A percentile compares a stretch with the other conserved stretches of the same genome.
Conservation (phyloP, 1,140 invertebrate species). For the Andricus grossulariae region DNA sequence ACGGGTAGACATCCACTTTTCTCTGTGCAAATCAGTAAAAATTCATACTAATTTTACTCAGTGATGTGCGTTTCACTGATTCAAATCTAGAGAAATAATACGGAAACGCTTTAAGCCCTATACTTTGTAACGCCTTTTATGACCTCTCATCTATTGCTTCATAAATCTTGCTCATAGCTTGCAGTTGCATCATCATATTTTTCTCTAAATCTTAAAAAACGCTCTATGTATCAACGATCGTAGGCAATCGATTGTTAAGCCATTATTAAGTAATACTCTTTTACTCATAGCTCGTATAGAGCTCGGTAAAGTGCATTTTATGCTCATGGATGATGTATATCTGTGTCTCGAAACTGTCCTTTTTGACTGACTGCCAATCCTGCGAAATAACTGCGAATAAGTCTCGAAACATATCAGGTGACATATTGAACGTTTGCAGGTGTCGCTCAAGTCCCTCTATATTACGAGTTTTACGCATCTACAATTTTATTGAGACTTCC, state of each 20-base stretch:
- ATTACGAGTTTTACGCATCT: background rate
- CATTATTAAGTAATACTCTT: constrained; percentile 1
- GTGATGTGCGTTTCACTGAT: too few relatives aligned
- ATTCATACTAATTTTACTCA: too few relatives aligned
- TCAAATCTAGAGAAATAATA: too few relatives aligned
- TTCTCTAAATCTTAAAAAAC: background rate
- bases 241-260: background rate
- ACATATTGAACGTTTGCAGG: constrained; percentile 5
- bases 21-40: too few relatives aligned
- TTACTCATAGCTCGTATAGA: background rate
- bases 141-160: too few relatives aligned
- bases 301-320: background rate
- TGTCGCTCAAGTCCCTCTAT: background rate
- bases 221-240: background rate
- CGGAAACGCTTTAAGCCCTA: too few relatives aligned
- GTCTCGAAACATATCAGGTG: background rate
- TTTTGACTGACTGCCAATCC: background rate
- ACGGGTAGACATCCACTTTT: too few relatives aligned
- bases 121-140: too few relatives aligned
- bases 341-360: constrained; percentile 18
- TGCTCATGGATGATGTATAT: background rate
- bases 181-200: too few relatives aligned
- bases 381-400: background rate
- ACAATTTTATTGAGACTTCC: background rate
- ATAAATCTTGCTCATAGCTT: too few relatives aligned